Base-by-base conservation (phyloP, 2,888 invertebrate genomes). In the Drosophila pegasa region DNA sequence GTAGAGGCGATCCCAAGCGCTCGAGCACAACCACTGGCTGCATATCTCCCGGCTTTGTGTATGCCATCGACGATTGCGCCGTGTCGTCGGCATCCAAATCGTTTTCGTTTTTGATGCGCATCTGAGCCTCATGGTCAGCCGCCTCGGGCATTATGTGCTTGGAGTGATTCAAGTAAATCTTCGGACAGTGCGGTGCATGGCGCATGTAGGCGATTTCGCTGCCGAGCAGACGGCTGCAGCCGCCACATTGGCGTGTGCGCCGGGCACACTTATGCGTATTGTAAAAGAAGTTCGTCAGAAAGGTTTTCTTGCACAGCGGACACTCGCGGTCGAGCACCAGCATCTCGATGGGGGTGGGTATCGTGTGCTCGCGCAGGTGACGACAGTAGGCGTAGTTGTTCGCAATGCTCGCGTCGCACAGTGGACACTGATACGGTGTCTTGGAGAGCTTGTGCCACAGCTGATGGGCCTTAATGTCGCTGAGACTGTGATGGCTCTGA, bases 391-490 rank as follows among this genome's bases (percentile, higher is more conserved):
- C 66, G 75, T 91, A 89, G 86, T 93, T 76, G 86, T 88, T 33
- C 14, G 87, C 71, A 14, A 90, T 71, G 4, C 60, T 71, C 2
- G 87, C 88, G 1, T 87, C 75, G 78, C 94, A 94, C 4, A 91
- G 80, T 0, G 90, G 88, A 69, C 94, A 94, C 52, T 82, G 79
- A 82, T 93, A 94, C 0, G 93, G 93, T 1, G 91, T 89, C 31
- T 88, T 89, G 1, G 90, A 90, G 5, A 82, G 75, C 29, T 84
- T 87, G 79, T 94, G 94, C 85, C 89, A 90, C 22, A 88, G 77
- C 75, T 94, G 94, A 70, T 94, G 94, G 0, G 89, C 72, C 6
- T 87, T 78, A 1, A 93, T 90, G 38, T 93, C 93, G 7, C 92
- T 92, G 0, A 68, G 31, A 0, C 89, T 90, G 0, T 71, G 20